A percentile compares a stretch with the other conserved stretches of the same genome.
phyloP scores from a whole-genome alignment of 92 coral and sea anemone genomes.

The Epizoanthus rinbou region DNA sequence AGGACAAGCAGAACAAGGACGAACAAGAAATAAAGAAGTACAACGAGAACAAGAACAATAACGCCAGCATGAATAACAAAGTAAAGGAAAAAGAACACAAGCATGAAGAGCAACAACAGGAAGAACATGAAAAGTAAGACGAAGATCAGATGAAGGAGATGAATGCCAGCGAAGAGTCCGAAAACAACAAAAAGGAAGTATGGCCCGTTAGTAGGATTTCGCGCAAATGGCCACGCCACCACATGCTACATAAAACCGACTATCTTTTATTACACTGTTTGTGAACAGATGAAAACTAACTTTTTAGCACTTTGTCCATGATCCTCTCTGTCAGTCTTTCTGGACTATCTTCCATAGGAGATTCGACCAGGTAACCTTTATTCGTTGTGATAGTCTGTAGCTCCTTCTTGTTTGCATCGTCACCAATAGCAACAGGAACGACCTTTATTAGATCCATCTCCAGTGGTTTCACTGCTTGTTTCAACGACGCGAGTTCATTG shows the following conservation, averaged over 20 bases:
- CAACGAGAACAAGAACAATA: background rate
- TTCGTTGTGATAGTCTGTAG: constrained; percentile 37
- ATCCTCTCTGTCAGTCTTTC: constrained; percentile 26
- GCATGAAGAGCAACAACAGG: background rate
- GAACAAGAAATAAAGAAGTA: background rate
- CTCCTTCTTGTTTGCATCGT: constrained; percentile 43
- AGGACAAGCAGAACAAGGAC: background rate
- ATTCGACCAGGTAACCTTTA: constrained; percentile 40
- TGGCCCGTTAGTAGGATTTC: too few species aligned
- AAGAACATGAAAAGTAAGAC: background rate
- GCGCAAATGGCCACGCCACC: too few species aligned
- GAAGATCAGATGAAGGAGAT: background rate
- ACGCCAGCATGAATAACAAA: background rate
- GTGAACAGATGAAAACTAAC: background rate
- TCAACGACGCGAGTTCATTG: constrained; percentile 28
- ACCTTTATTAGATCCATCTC: constrained; percentile 48
- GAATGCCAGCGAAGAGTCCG: too few species aligned
- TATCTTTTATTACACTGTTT: too few species aligned
- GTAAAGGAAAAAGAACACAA: background rate
- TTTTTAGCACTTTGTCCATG: constrained; percentile 21
- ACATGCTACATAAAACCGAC: too few species aligned
- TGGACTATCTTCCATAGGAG: constrained; percentile 48
- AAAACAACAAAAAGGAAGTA: too few species aligned
- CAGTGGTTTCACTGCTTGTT: constrained; percentile 49
- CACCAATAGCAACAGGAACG: constrained; percentile 68